Percentiles rank a stretch among this genome's conserved stretches.
phyloP scores from a whole-genome alignment of 2,888 invertebrate genomes.

The Drosophila birchii region DNA sequence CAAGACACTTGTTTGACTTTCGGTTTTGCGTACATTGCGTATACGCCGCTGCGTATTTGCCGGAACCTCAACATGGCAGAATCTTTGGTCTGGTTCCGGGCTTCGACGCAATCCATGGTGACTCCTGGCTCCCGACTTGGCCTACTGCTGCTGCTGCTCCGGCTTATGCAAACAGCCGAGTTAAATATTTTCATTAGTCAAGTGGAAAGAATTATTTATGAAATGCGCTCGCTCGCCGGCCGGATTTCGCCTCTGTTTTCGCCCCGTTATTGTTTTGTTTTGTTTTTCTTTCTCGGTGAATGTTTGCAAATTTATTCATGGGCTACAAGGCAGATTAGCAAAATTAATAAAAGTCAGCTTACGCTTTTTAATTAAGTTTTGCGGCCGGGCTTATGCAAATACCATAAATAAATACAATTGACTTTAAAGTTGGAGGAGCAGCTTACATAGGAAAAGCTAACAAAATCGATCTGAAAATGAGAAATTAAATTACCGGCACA shows the following conservation, averaged over 20 bases:
- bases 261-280: slow-evolving; percentile 30
- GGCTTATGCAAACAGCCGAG: slow-evolving; percentile 62
- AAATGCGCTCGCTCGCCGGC: slow-evolving; percentile 42
- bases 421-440: slow-evolving; percentile 48
- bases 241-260: slow-evolving; percentile 31
- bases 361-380: slow-evolving; percentile 68
- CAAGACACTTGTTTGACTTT: slow-evolving; percentile 61
- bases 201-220: slow-evolving; percentile 71
- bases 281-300: slow-evolving; percentile 37
- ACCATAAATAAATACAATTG: slow-evolving; percentile 61
- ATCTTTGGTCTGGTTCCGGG: slow-evolving; percentile 1
- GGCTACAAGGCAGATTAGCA: slow-evolving; percentile 59
- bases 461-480: slow-evolving; percentile 38
- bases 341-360: slow-evolving; percentile 68
- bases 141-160: not conserved
- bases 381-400: slow-evolving; percentile 54
- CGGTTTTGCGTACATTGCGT: slow-evolving; percentile 58
- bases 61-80: slow-evolving; percentile 27
- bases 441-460: not conserved
- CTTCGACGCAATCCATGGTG: not conserved
- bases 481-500: slow-evolving; percentile 32
- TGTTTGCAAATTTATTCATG: slow-evolving; percentile 66
- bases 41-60: slow-evolving; percentile 60
- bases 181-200: slow-evolving; percentile 74
- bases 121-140: not conserved